A percentile compares a stretch with the other conserved stretches of the same genome.
These are phyloP conservation scores for Amphibalanus amphitrite DNA, from an alignment of 1,140 invertebrate genomes.

Conservation along the genomic window DNA sequence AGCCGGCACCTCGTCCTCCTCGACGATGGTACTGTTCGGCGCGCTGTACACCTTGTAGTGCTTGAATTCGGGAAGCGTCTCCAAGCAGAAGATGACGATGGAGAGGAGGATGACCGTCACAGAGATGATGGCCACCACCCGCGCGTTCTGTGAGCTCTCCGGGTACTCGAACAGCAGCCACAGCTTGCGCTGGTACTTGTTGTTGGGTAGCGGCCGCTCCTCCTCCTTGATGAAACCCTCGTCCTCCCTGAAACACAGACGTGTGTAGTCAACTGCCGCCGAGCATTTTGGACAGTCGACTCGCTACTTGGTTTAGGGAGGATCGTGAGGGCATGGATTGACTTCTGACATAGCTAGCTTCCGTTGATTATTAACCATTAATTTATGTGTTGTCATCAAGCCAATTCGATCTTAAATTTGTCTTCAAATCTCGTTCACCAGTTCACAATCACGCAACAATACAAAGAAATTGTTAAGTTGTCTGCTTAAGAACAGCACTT, in stretches of 20 bases:
- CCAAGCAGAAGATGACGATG: slow-evolving; percentile 99
- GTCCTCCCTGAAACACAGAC: slow-evolving; percentile 51
- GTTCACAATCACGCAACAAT: no score
- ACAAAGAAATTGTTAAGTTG: no score
- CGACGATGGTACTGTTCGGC: slow-evolving; percentile 77
- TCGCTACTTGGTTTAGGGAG: no score
- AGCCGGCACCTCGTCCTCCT: slow-evolving; percentile 89
- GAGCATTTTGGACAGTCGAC: no score
- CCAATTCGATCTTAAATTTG: no score
- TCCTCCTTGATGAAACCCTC: slow-evolving; percentile 94
- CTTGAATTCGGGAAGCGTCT: slow-evolving; percentile 98
- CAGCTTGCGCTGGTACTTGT: slow-evolving; percentile 91
- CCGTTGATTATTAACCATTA: no score
- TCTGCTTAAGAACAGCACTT: no score
- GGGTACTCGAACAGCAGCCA: slow-evolving; percentile 99
- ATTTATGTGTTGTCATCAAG: no score
- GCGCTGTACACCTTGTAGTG: slow-evolving; percentile 96
- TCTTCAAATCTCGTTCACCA: no score
- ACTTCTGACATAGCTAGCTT: no score
- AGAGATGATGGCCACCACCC: slow-evolving; percentile 97
- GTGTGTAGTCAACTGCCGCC: no score
- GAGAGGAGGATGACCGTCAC: slow-evolving; percentile 97
- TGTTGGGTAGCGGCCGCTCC: slow-evolving; percentile 83
- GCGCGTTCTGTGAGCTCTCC: slow-evolving; percentile 94
- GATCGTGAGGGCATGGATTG: no score